Evolutionary conservation across 2,888 invertebrate genomes (phyloP).

Genomic region (Eristalis intricaria): DNA sequence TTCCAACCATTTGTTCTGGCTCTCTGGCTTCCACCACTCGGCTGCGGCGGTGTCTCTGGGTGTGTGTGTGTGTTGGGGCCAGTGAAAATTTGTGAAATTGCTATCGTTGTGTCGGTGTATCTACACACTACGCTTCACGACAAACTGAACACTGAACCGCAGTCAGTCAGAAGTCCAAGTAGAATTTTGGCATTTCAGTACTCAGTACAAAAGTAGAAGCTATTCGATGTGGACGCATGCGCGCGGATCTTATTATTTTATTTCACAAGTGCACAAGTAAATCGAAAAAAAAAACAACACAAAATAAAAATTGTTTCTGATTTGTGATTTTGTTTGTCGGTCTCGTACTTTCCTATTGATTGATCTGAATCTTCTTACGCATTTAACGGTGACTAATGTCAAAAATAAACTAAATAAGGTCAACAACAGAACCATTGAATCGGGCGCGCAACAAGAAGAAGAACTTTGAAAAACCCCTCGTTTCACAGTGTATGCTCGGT

Average conservation of each 20-base stretch:
- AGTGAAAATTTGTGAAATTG: background rate
- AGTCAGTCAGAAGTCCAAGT: background rate
- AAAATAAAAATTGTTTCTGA: too few relatives aligned
- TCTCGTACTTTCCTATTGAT: too few relatives aligned
- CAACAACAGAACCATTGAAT: background rate
- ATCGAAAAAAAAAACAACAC: too few relatives aligned
- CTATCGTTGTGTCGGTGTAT: background rate
- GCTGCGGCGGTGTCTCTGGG: too few relatives aligned
- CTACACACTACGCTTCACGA: background rate
- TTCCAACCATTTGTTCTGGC: background rate
- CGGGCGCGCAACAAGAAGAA: background rate
- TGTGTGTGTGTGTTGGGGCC: background rate
- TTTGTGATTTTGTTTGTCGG: too few relatives aligned
- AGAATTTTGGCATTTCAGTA: conserved; percentile 46
- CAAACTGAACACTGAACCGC: background rate
- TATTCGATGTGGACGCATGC: conserved; percentile 15
- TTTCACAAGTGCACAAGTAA: background rate
- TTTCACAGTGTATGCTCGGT: too few relatives aligned
- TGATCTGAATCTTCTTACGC: too few relatives aligned
- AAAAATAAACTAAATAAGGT: too few relatives aligned
- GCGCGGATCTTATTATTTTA: background rate
- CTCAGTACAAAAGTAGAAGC: conserved; percentile 56
- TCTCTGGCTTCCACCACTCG: background rate
- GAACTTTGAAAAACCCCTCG: too few relatives aligned
- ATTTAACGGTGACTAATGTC: too few relatives aligned